Conservation (phyloP, 2,888 invertebrate genomes). For the Acheta domesticus region DNA sequence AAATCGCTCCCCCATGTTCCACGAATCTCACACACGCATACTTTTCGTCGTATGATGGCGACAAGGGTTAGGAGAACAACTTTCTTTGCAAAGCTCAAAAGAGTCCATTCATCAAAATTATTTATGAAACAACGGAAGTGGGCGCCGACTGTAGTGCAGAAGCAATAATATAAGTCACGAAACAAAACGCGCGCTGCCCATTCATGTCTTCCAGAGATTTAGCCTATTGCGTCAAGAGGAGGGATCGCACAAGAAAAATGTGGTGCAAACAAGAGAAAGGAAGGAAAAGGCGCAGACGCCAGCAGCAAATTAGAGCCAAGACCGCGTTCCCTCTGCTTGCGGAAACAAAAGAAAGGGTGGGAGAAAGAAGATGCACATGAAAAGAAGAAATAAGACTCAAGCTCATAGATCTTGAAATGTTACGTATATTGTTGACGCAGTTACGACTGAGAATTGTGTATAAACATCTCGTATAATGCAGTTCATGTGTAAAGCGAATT, state of each 20-base stretch:
- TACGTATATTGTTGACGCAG: too few relatives aligned
- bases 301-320: too few relatives aligned
- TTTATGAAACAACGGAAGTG: not conserved
- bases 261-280: too few relatives aligned
- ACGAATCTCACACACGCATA: not conserved
- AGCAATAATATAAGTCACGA: not conserved
- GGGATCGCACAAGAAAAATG: not conserved
- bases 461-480: too few relatives aligned
- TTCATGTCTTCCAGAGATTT: constrained; percentile 4
- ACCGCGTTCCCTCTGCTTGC: too few relatives aligned
- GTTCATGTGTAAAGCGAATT: too few relatives aligned
- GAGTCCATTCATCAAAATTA: not conserved
- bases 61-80: not conserved
- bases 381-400: too few relatives aligned
- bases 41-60: not conserved
- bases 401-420: too few relatives aligned
- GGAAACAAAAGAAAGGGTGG: too few relatives aligned
- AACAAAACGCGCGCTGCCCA: constrained; percentile 18
- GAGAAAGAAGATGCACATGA: too few relatives aligned
- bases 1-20: not conserved
- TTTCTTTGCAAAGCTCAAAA: not conserved
- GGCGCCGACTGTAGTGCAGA: not conserved
- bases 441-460: too few relatives aligned
- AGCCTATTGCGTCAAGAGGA: not conserved
- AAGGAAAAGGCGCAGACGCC: too few relatives aligned